Conservation (phyloP, 1,140 invertebrate genomes). For the Dreissena polymorpha region DNA sequence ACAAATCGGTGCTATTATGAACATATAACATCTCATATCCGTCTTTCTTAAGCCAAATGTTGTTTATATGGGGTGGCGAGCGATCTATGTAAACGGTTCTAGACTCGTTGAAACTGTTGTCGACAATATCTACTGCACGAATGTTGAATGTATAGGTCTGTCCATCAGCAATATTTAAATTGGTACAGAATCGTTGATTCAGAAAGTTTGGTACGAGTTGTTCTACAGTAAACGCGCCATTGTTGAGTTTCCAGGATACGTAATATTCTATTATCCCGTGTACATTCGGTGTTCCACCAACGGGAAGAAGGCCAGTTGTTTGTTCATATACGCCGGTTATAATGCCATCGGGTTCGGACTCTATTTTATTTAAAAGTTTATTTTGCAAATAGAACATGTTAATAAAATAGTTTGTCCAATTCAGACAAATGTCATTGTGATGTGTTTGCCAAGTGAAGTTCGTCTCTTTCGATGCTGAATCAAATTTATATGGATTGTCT, state of each 20-base stretch:
- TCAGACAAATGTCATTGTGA: constrained; percentile 20
- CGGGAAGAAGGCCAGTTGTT: constrained; percentile 51
- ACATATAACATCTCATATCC: constrained; percentile 54
- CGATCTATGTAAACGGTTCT: constrained; percentile 58
- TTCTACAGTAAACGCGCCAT: background rate
- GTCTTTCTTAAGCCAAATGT: constrained; percentile 52
- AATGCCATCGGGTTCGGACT: constrained; percentile 17
- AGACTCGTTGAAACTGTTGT: constrained; percentile 46
- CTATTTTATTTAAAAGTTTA: constrained; percentile 43
- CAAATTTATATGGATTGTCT: background rate
- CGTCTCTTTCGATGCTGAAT: constrained; percentile 7
- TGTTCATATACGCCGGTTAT: constrained; percentile 60
- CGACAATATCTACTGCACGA: constrained; percentile 52
- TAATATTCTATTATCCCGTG: constrained; percentile 53
- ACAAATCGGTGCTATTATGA: constrained; percentile 62
- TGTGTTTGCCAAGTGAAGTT: constrained; percentile 40
- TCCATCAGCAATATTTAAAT: constrained; percentile 50
- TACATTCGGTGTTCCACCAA: constrained; percentile 61
- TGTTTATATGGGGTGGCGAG: constrained; percentile 49
- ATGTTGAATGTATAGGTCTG: constrained; percentile 57
- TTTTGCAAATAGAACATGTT: constrained; percentile 22
- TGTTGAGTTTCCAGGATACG: constrained; percentile 4
- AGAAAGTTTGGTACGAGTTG: constrained; percentile 21
- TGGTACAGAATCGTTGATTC: constrained; percentile 37
- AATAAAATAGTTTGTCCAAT: constrained; percentile 20